phyloP scores from a whole-genome alignment of 2,113 vertebrate species.

The Aptenodytes patagonicus region DNA sequence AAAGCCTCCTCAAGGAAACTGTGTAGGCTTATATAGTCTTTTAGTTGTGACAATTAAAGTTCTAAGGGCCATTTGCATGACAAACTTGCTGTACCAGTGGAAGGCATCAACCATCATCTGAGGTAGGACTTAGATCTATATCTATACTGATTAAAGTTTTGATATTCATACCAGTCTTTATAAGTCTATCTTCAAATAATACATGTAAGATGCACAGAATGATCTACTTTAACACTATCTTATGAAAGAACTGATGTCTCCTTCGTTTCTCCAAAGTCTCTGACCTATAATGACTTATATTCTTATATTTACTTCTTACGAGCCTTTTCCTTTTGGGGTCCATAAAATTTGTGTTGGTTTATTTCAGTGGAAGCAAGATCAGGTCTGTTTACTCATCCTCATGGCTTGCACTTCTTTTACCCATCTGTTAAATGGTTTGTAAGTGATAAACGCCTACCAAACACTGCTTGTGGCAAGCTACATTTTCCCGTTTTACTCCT shows the following conservation, averaged over 20 bases:
- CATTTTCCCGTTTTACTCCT: background rate
- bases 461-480: background rate
- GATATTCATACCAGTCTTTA: background rate
- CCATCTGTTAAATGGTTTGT: slow-evolving; percentile 10
- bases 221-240: background rate
- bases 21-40: background rate
- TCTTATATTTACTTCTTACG: background rate
- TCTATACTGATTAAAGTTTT: background rate
- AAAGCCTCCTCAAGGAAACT: background rate
- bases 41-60: background rate
- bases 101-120: background rate
- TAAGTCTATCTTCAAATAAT: background rate
- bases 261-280: background rate
- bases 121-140: background rate
- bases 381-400: background rate
- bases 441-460: background rate
- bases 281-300: background rate
- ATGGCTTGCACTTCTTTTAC: background rate
- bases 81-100: background rate
- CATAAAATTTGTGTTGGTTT: background rate
- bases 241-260: background rate
- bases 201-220: background rate
- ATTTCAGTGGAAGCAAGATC: background rate
- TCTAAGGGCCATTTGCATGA: background rate
- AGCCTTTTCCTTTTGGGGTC: background rate